These are phyloP conservation scores for Peromyscus attwateri DNA, from an alignment of 2,797 vertebrate genomes.

Conservation along the genomic window DNA sequence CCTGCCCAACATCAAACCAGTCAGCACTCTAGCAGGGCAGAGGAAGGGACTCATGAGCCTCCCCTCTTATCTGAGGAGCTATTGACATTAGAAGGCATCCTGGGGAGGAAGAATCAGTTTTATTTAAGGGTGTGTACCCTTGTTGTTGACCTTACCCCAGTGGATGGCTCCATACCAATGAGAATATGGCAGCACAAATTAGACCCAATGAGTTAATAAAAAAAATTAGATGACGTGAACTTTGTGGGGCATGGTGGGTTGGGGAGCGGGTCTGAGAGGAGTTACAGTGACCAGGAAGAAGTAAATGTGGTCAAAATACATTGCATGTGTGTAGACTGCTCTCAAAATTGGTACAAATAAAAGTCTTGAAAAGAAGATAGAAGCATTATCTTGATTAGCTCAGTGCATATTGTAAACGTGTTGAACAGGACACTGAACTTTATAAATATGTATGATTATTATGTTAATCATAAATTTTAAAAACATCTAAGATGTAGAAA, in stretches of 20 bases:
- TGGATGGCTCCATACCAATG: not conserved
- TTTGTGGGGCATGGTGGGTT: too few species aligned
- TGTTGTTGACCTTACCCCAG: not conserved
- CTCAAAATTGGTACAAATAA: not conserved
- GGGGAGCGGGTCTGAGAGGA: too few species aligned
- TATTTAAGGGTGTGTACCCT: not conserved
- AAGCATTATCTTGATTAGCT: not conserved
- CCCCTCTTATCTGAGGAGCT: not conserved
- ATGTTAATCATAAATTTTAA: not conserved
- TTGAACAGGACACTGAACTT: not conserved
- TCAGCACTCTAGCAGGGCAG: not conserved
- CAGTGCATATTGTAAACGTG: not conserved
- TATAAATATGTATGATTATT: not conserved
- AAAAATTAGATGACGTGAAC: too few species aligned
- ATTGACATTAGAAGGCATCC: not conserved
- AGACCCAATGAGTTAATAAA: too few species aligned
- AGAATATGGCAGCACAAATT: too few species aligned
- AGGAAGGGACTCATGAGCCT: too few species aligned
- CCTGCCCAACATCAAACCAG: too few species aligned
- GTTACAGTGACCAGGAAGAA: not conserved
- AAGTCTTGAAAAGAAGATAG: not conserved
- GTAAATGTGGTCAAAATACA: not conserved
- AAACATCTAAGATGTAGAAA: not conserved
- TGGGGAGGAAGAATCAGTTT: not conserved
- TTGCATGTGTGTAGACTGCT: not conserved